phyloP scores from a whole-genome alignment of 2,888 invertebrate species.

The Acronicta leporina region DNA sequence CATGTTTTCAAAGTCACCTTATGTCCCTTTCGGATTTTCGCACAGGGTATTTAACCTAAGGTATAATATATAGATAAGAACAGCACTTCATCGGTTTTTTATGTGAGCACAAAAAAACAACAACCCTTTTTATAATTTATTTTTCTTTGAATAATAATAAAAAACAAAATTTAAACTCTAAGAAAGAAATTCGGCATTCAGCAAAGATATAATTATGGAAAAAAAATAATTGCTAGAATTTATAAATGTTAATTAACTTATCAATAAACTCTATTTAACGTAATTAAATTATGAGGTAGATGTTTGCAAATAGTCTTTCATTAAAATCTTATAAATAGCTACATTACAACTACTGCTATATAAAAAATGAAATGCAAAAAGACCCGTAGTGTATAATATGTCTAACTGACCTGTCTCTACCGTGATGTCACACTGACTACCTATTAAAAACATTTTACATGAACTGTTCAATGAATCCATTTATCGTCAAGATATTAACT shows the following conservation, averaged over 20 bases:
- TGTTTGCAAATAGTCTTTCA: conserved; percentile 87
- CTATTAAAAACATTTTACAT: conserved; percentile 27
- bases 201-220: conserved; percentile 71
- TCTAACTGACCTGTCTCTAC: conserved; percentile 51
- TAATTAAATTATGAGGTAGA: conserved; percentile 88
- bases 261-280: conserved; percentile 83
- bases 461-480: not conserved
- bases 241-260: conserved; percentile 85
- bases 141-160: conserved; percentile 85
- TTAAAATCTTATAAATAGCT: conserved; percentile 80
- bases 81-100: not conserved
- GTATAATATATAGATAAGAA: not conserved
- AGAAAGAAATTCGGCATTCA: conserved; percentile 81
- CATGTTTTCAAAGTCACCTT: too few relatives aligned
- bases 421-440: conserved; percentile 43
- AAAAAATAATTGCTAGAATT: conserved; percentile 80
- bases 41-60: too few relatives aligned
- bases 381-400: conserved; percentile 71
- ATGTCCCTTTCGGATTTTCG: too few relatives aligned
- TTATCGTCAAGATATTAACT: not conserved
- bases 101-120: conserved; percentile 56
- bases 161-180: conserved; percentile 87
- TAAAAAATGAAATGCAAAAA: conserved; percentile 70
- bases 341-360: conserved; percentile 69
- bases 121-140: conserved; percentile 74